Evolutionary conservation across 2,797 vertebrate species (phyloP).

Genomic region (Echiichthys vipera): DNA sequence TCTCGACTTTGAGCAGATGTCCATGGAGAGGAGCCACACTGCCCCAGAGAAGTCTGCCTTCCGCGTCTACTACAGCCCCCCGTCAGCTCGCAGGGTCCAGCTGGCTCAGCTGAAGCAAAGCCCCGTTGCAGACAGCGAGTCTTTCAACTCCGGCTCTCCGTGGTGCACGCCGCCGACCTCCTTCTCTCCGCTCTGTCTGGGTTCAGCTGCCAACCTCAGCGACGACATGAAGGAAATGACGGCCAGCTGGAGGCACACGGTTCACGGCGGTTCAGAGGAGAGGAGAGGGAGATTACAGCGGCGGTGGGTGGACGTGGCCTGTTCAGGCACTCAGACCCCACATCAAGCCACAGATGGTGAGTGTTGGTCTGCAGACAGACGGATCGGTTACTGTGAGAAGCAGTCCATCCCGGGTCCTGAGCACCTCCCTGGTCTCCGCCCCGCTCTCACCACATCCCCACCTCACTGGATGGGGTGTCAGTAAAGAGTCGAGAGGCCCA

Average conservation of each 20-base stretch:
- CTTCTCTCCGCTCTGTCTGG: slow-evolving; percentile 86
- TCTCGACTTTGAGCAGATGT: slow-evolving; percentile 84
- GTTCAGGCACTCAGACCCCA: slow-evolving; percentile 80
- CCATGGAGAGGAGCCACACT: slow-evolving; percentile 91
- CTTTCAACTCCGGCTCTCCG: slow-evolving; percentile 60
- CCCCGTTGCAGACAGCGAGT: slow-evolving; percentile 48
- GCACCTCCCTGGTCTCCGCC: slow-evolving; percentile 84
- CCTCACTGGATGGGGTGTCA: slow-evolving; percentile 90
- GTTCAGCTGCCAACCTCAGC: slow-evolving; percentile 93
- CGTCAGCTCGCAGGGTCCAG: slow-evolving; percentile 90
- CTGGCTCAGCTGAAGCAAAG: slow-evolving; percentile 73
- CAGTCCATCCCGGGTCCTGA: slow-evolving; percentile 89
- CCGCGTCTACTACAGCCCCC: slow-evolving; percentile 96
- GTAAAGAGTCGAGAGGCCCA: slow-evolving; percentile 85
- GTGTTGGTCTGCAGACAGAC: slow-evolving; percentile 83
- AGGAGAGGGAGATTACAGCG: slow-evolving; percentile 81
- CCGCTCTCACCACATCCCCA: slow-evolving; percentile 90
- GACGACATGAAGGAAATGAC: slow-evolving; percentile 99
- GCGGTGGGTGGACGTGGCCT: slow-evolving; percentile 84
- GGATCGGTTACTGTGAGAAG: slow-evolving; percentile 75
- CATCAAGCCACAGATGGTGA: slow-evolving; percentile 77
- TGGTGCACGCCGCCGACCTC: slow-evolving; percentile 79
- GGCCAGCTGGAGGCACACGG: slow-evolving; percentile 88
- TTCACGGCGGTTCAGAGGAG: slow-evolving; percentile 82
- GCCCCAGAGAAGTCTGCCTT: slow-evolving; percentile 92